These are phyloP conservation scores for Scaeva pyrastri DNA, from an alignment of 2,888 invertebrate species.

Conservation along the genomic window DNA sequence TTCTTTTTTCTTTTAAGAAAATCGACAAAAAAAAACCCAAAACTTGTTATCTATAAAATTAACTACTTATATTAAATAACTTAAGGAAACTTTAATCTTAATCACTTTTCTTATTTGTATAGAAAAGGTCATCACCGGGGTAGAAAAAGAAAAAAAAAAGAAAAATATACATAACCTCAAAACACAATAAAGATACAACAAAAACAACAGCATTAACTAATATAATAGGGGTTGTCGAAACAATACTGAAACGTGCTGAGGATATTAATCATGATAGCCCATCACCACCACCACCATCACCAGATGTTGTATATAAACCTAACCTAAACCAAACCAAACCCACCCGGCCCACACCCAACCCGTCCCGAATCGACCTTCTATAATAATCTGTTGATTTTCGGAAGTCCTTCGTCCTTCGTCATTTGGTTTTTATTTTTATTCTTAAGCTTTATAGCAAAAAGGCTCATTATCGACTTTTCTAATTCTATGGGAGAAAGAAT, in stretches of 20 bases:
- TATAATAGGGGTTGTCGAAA: constrained; percentile 9
- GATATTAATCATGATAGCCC: constrained; percentile 5
- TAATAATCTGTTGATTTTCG: constrained; percentile 25
- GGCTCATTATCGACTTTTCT: constrained; percentile 21
- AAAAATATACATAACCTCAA: constrained; percentile 1
- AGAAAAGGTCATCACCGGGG: not conserved
- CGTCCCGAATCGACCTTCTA: no score
- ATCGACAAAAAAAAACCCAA: not conserved
- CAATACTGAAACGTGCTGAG: constrained; percentile 13
- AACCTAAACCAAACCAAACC: no score
- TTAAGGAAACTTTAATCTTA: constrained; percentile 20
- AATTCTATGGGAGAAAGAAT: not conserved
- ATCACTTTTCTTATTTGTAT: constrained; percentile 7
- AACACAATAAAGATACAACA: not conserved
- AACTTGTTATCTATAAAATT: constrained; percentile 23
- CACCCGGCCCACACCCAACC: no score
- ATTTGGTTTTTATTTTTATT: not conserved
- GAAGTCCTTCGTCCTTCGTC: not conserved
- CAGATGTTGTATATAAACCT: constrained; percentile 12
- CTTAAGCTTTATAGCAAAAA: constrained; percentile 4
- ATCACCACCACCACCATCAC: not conserved
- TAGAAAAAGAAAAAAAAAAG: not conserved
- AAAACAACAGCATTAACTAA: not conserved
- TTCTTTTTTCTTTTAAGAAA: no score
- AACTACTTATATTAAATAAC: constrained; percentile 24